These are phyloP conservation scores for Apotomis betuletana DNA, from an alignment of 2,888 invertebrate genomes.

Conservation along the genomic window DNA sequence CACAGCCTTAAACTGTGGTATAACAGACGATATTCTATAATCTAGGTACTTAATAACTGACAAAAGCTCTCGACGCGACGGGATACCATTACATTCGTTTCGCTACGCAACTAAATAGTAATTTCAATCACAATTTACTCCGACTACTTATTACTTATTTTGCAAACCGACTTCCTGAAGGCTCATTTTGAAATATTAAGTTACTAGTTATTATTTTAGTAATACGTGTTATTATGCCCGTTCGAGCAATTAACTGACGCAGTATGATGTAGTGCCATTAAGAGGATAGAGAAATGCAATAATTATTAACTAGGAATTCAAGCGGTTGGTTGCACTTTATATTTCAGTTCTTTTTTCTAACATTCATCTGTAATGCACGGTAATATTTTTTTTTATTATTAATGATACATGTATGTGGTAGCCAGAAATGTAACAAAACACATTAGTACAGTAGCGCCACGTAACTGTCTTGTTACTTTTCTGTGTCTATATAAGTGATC, in stretches of 20 bases:
- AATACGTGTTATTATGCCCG: constrained; percentile 9
- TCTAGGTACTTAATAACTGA: constrained; percentile 9
- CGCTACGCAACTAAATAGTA: constrained; percentile 18
- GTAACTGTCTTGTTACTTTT: too few relatives aligned
- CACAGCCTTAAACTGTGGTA: constrained; percentile 1
- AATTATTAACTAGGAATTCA: constrained; percentile 11
- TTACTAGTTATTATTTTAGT: constrained; percentile 18
- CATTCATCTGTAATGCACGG: too few relatives aligned
- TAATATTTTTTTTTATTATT: too few relatives aligned
- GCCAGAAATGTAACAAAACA: too few relatives aligned
- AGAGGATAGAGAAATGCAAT: constrained; percentile 12
- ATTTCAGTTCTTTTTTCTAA: not conserved
- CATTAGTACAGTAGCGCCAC: too few relatives aligned
- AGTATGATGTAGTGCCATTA: constrained; percentile 5
- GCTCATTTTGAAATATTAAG: constrained; percentile 17
- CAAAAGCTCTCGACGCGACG: constrained; percentile 10
- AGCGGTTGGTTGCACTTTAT: constrained; percentile 9
- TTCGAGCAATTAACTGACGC: constrained; percentile 8
- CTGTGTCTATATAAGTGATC: too few relatives aligned
- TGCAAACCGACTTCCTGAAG: constrained; percentile 8
- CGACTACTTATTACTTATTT: constrained; percentile 17
- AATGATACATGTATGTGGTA: not conserved
- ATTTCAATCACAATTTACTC: constrained; percentile 19
- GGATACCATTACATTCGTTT: constrained; percentile 8
- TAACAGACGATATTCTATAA: constrained; percentile 10